Base-by-base conservation (phyloP, 1,140 invertebrate genomes). In the Drosophila bocqueti region DNA sequence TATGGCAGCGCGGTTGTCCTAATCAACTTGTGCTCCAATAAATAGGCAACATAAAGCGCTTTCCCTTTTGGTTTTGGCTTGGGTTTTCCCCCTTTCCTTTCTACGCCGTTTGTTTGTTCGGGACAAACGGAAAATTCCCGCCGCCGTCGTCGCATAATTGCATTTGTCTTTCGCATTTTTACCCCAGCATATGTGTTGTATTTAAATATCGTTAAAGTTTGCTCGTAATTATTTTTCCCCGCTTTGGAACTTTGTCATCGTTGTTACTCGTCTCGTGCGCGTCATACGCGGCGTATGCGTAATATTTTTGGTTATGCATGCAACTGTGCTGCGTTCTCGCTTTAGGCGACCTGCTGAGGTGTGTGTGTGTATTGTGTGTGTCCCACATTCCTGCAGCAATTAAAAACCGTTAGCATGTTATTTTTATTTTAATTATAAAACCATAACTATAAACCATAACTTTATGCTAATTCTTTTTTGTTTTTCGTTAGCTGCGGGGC, bases 361-460 rank as follows among this genome's bases (percentile, higher is more conserved):
- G 69, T 73, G 52, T 31, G n/a, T 54, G 38, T 64, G 26, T 7
- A 7, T 76, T 76, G 26, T 49, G 40, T 63, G 49, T 83, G 75
- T 65, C 61, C 64, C 77, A 84, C 77, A 80, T 84, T 84, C 34
- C 47, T 34, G 36, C 45, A 59, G 77, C 81, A 84, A 84, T 81
- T 84, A 84, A 83, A 83, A 76, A 47, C 40, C 42, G 29, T 26
- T 57, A 52, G 65, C 60, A 54, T 79, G 65, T 63, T 64, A 76
- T 79, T 83, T 79, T 74, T 79, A 83, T 83, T 83, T 83, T 79
- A 83, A 83, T 83, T 83, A 76, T 66, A 79, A 79, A 83, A 71
- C 81, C 65, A 83, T 79, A 83, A 74, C 69, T 54, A 21, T 21
- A 79, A 83, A 71, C 81, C 65, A 83, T 79, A 83, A 74, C 69